Evolutionary conservation across 2,797 vertebrate genomes (phyloP).

Genomic region (Chanos chanos): DNA sequence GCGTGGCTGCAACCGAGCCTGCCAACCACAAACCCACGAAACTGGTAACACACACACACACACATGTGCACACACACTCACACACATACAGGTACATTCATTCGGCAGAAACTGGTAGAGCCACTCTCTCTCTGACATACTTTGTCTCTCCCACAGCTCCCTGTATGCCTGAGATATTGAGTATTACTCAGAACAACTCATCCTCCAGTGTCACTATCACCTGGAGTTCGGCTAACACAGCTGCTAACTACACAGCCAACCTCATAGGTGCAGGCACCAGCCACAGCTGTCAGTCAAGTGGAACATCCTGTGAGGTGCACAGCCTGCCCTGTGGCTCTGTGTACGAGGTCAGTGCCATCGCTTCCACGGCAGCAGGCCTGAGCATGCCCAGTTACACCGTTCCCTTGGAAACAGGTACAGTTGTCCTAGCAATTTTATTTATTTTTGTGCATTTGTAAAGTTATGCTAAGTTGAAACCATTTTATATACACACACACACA

Average conservation of each 20-base stretch:
- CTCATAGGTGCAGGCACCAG: slow-evolving; percentile 54
- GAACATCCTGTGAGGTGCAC: slow-evolving; percentile 61
- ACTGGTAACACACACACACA: slow-evolving; percentile 71
- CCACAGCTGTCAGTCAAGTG: slow-evolving; percentile 66
- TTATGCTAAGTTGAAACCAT: too few species aligned
- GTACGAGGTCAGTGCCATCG: slow-evolving; percentile 75
- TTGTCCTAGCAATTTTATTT: neutral
- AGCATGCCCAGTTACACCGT: slow-evolving; percentile 86
- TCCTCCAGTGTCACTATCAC: slow-evolving; percentile 66
- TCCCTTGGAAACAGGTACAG: slow-evolving; percentile 80
- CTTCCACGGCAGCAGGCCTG: slow-evolving; percentile 66
- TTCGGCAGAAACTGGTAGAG: neutral
- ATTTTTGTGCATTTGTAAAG: neutral
- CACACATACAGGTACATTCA: neutral
- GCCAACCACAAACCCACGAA: slow-evolving; percentile 59
- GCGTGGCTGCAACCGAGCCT: slow-evolving; percentile 76
- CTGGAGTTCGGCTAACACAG: slow-evolving; percentile 73
- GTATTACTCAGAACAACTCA: slow-evolving; percentile 61
- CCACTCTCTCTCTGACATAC: neutral
- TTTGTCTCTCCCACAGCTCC: slow-evolving; percentile 69
- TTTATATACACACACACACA: too few species aligned
- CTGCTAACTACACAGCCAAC: slow-evolving; percentile 72
- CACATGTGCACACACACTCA: neutral
- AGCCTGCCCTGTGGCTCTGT: slow-evolving; percentile 79
- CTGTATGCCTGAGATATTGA: slow-evolving; percentile 78